Percentiles rank a stretch among this genome's conserved stretches.
These are phyloP conservation scores for Chaenocephalus aceratus DNA, from an alignment of 2,113 vertebrate genomes.

Conservation along the genomic window DNA sequence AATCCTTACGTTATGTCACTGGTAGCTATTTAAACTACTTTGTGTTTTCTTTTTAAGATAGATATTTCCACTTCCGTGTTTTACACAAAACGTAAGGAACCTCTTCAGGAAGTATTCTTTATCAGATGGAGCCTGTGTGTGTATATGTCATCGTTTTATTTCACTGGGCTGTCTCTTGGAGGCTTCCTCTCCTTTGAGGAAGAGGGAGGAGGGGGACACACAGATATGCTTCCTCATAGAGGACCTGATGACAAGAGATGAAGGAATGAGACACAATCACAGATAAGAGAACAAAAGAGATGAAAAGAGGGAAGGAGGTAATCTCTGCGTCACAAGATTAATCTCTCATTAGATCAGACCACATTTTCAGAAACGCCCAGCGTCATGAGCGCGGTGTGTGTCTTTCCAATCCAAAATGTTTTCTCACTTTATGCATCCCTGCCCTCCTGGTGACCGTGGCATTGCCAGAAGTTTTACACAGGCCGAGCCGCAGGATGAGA, in stretches of 20 bases:
- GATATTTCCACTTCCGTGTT: constrained; percentile 9
- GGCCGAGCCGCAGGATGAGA: constrained; percentile 31
- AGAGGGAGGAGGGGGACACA: constrained; percentile 5
- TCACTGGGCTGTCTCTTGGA: constrained; percentile 36
- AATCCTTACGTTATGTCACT: not conserved
- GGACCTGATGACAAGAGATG: constrained; percentile 71
- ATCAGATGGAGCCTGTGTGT: constrained; percentile 66
- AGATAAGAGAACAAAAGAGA: constrained; percentile 78
- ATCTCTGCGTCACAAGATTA: constrained; percentile 62
- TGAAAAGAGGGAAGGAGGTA: constrained; percentile 66
- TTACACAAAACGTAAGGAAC: constrained; percentile 19
- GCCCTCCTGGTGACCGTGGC: constrained; percentile 51
- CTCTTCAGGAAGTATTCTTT: constrained; percentile 37
- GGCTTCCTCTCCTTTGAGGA: constrained; percentile 74
- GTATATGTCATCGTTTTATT: constrained; percentile 59
- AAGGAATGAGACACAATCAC: constrained; percentile 56
- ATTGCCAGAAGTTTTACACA: constrained; percentile 20
- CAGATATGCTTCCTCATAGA: constrained; percentile 49
- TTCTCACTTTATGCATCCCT: constrained; percentile 28
- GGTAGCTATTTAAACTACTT: not conserved
- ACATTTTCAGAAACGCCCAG: constrained; percentile 69
- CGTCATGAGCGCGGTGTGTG: constrained; percentile 31
- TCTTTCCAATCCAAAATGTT: constrained; percentile 54
- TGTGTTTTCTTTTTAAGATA: not conserved
- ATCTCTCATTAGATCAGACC: constrained; percentile 66